These are phyloP conservation scores for Mustela nigripes DNA, from an alignment of 2,113 vertebrate genomes.

Conservation along the genomic window DNA sequence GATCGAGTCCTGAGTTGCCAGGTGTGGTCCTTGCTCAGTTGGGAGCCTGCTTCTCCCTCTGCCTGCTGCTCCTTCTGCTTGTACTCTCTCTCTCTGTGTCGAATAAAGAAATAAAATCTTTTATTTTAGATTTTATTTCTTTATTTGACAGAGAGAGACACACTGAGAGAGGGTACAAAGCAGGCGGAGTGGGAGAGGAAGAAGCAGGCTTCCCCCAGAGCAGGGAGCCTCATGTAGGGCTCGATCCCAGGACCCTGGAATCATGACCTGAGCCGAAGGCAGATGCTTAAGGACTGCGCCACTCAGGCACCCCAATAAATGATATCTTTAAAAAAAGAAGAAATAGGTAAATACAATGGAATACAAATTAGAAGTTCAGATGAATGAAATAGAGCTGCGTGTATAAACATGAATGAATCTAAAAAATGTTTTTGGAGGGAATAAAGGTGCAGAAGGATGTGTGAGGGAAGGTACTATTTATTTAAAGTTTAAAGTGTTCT, in stretches of 20 bases:
- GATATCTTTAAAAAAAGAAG: not conserved
- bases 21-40: not conserved
- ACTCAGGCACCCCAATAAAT: not conserved
- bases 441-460: not conserved
- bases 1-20: accelerated
- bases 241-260: too few species aligned
- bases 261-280: too few species aligned
- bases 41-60: not conserved
- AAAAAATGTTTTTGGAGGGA: not conserved
- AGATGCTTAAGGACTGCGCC: too few species aligned
- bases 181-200: too few species aligned
- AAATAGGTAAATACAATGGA: not conserved
- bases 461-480: not conserved
- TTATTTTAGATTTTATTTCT: not conserved
- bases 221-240: too few species aligned
- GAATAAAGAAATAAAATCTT: not conserved
- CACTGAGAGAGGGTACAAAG: too few species aligned
- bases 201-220: too few species aligned
- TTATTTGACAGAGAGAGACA: too few species aligned
- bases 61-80: not conserved
- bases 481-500: not conserved
- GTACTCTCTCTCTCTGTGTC: not conserved
- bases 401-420: not conserved
- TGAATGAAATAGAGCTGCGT: not conserved
- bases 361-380: not conserved